Percentiles rank a stretch among this genome's conserved stretches.
phyloP scores from a whole-genome alignment of 1,140 invertebrate species.

The Anthonomus grandis region DNA sequence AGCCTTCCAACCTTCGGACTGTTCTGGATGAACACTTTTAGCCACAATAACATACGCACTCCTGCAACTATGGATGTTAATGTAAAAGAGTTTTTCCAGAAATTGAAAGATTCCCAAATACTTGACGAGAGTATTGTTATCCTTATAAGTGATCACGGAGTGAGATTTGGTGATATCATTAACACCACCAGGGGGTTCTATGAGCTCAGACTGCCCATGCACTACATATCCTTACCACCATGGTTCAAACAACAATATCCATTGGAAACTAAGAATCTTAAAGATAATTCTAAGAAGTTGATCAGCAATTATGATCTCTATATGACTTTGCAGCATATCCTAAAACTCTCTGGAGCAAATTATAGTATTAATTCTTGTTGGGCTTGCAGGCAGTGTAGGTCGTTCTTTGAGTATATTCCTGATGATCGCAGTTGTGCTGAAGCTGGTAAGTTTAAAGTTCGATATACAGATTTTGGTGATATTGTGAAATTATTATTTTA shows the following conservation, averaged over 20 bases:
- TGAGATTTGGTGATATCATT: slow-evolving; percentile 72
- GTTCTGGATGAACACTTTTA: slow-evolving; percentile 68
- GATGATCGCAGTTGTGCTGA: slow-evolving; percentile 66
- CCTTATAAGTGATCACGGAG: slow-evolving; percentile 83
- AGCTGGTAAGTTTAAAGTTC: slow-evolving; percentile 54
- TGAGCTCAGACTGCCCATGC: slow-evolving; percentile 79
- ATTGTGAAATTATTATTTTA: not conserved
- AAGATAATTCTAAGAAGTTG: slow-evolving; percentile 61
- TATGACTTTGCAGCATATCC: slow-evolving; percentile 55
- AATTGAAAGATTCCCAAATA: slow-evolving; percentile 42
- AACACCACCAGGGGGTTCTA: slow-evolving; percentile 73
- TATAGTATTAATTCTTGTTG: slow-evolving; percentile 46
- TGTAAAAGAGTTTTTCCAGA: slow-evolving; percentile 53
- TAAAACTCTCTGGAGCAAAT: slow-evolving; percentile 48
- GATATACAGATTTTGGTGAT: not conserved
- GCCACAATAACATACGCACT: slow-evolving; percentile 63
- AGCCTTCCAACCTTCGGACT: slow-evolving; percentile 62
- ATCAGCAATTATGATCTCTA: slow-evolving; percentile 75
- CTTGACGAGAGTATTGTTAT: slow-evolving; percentile 62
- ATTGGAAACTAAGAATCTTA: slow-evolving; percentile 58
- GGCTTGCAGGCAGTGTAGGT: slow-evolving; percentile 63
- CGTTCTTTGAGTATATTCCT: slow-evolving; percentile 63
- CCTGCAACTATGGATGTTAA: slow-evolving; percentile 57
- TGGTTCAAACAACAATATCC: slow-evolving; percentile 60
- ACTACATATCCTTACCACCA: slow-evolving; percentile 68